Base-by-base conservation (phyloP, 2,888 invertebrate species). In the Dryococelus australis region DNA sequence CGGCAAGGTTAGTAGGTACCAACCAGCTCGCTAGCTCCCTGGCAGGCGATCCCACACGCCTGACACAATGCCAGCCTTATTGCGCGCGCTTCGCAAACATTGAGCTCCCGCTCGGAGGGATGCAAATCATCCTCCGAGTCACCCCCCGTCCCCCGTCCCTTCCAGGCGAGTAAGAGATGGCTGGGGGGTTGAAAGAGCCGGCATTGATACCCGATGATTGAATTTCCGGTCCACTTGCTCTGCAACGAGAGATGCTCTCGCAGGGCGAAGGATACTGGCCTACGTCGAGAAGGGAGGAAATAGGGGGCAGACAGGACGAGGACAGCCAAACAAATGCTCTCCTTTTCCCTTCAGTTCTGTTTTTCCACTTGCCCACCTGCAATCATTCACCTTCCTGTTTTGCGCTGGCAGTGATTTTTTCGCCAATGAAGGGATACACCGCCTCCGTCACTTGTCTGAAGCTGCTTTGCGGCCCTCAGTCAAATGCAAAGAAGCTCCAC, bases 181-280 rank as follows among this genome's bases (percentile, higher is more conserved):
- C 83, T 83, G 83, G 83, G 80, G 28, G 83, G 20, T 65, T 28
- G 83, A 83, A 43, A 83, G 83, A 83, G 83, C 83, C 16, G 26
- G 83, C 83, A 83, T 83, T 83, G 83, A 83, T 83, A 83, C 83
- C 83, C 28, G 83, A 83, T 83, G 83, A 83, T 83, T 83, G 83
- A 83, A 83, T 83, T 83, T 83, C 83, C 83, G 83, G 83, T 83
- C 35, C 83, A 83, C 83, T 83, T 43, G 83, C 43, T 83, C 43
- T 43, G 43, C 83, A 83, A 43, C 83, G 83, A 65, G 65, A 65
- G 65, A 65, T 65, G 65, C 65, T 65, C 65, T 16, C 65, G 20
- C n/a, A n/a, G 24, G 8, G 20, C n/a, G 65, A 24, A 65, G 65
- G 65, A 65, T n/a, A 47, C 8, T 8, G 47, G 10, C 47, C 16